These are phyloP conservation scores for Lycorma delicatula DNA, from an alignment of 1,140 invertebrate genomes.

Conservation along the genomic window DNA sequence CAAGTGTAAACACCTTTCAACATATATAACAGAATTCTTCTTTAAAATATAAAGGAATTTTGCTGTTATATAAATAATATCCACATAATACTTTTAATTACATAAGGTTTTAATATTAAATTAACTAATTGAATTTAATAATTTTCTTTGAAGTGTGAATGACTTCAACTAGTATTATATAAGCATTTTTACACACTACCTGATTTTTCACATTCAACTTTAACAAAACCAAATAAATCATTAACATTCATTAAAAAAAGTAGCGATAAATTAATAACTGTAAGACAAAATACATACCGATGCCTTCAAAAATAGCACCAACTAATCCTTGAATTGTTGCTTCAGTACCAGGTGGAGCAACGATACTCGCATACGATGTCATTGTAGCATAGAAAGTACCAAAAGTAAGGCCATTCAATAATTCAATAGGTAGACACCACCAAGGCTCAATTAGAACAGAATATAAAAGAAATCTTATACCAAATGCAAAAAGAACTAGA, in stretches of 20 bases:
- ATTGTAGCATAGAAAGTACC: constrained; percentile 84
- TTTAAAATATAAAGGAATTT: no score
- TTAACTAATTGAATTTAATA: no score
- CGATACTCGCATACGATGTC: constrained; percentile 77
- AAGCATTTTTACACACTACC: background rate
- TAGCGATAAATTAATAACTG: background rate
- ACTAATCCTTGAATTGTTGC: constrained; percentile 78
- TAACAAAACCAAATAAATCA: background rate
- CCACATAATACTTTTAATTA: background rate
- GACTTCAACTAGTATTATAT: background rate
- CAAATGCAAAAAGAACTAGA: constrained; percentile 61
- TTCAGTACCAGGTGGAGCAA: constrained; percentile 76
- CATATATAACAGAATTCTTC: no score
- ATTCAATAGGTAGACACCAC: constrained; percentile 73
- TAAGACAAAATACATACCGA: constrained; percentile 44
- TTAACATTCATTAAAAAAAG: background rate
- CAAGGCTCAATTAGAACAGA: constrained; percentile 71
- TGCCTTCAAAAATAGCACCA: constrained; percentile 76
- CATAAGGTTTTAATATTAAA: background rate
- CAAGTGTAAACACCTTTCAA: no score
- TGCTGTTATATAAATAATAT: no score
- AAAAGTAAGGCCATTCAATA: constrained; percentile 79
- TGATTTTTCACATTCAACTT: background rate
- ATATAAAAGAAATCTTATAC: constrained; percentile 70
- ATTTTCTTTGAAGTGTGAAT: no score